A percentile compares a stretch with the other conserved stretches of the same genome.
Conservation (phyloP, 2,888 invertebrate species). For the Nineta flava region DNA sequence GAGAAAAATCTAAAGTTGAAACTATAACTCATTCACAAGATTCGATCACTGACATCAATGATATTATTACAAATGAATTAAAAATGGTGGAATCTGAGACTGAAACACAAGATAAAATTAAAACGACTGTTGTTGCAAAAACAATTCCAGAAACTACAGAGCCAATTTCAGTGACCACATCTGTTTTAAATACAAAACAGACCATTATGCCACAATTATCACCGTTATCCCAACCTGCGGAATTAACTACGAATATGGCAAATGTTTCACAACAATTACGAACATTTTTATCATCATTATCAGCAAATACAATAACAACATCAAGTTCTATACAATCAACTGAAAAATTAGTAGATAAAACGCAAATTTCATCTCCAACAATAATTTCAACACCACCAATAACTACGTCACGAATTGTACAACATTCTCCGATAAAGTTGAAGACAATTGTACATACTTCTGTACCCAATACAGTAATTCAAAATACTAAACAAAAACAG, state of each 20-base stretch:
- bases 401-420: constrained; percentile 20
- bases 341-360: constrained; percentile 24
- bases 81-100: constrained; percentile 13
- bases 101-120: constrained; percentile 13
- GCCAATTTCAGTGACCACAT: constrained; percentile 18
- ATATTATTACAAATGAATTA: constrained; percentile 12
- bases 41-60: constrained; percentile 13
- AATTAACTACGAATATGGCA: constrained; percentile 53
- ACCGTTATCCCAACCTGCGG: constrained; percentile 53
- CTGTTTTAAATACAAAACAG: constrained; percentile 24
- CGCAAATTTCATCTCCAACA: constrained; percentile 18
- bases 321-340: constrained; percentile 33
- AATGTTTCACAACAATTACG: constrained; percentile 53
- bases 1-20: constrained; percentile 11
- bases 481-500: constrained; percentile 13
- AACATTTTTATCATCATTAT: constrained; percentile 48
- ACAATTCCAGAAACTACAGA: constrained; percentile 15
- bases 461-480: constrained; percentile 17
- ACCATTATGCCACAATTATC: constrained; percentile 49
- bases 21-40: constrained; percentile 12
- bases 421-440: constrained; percentile 12
- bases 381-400: constrained; percentile 8
- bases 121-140: neutral
- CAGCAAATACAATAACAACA: constrained; percentile 35
- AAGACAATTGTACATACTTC: constrained; percentile 14